These are phyloP conservation scores for Blastomussa wellsi DNA, from an alignment of 92 coral and sea anemone genomes.

Conservation along the genomic window DNA sequence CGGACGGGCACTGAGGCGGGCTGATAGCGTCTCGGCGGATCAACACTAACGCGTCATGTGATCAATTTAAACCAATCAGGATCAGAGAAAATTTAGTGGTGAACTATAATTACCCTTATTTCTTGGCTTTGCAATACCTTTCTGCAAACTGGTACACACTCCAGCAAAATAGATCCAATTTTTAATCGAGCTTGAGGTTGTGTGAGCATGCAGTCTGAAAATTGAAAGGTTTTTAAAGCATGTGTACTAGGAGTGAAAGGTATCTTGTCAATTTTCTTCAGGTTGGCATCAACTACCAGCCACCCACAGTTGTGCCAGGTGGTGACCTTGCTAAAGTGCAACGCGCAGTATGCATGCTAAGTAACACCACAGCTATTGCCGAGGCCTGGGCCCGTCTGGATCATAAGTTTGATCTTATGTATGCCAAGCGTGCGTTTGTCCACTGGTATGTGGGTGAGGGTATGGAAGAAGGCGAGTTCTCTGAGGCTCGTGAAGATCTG, in stretches of 20 bases:
- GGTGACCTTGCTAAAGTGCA: constrained; percentile 97
- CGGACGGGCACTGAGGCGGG: no score
- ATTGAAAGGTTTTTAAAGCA: background rate
- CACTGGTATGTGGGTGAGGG: constrained; percentile 96
- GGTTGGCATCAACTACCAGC: constrained; percentile 94
- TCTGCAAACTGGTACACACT: background rate
- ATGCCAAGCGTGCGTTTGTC: constrained; percentile 95
- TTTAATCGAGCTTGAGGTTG: background rate
- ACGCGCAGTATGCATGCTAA: constrained; percentile 97
- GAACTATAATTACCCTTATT: no score
- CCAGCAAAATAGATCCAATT: no score
- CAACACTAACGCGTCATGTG: no score
- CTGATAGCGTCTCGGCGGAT: no score
- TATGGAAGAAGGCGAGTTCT: constrained; percentile 94
- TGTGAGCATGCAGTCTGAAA: background rate
- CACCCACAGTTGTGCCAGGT: constrained; percentile 93
- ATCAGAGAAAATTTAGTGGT: no score
- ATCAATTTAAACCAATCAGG: no score
- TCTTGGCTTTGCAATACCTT: no score
- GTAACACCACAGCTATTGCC: constrained; percentile 96
- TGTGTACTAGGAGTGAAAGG: background rate
- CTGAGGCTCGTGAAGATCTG: constrained; percentile 90
- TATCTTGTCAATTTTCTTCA: constrained; percentile 34
- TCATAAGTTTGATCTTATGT: constrained; percentile 68
- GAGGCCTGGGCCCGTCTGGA: constrained; percentile 88